These are phyloP conservation scores for Xyrauchen texanus DNA, from an alignment of 2,113 vertebrate genomes.

Conservation along the genomic window DNA sequence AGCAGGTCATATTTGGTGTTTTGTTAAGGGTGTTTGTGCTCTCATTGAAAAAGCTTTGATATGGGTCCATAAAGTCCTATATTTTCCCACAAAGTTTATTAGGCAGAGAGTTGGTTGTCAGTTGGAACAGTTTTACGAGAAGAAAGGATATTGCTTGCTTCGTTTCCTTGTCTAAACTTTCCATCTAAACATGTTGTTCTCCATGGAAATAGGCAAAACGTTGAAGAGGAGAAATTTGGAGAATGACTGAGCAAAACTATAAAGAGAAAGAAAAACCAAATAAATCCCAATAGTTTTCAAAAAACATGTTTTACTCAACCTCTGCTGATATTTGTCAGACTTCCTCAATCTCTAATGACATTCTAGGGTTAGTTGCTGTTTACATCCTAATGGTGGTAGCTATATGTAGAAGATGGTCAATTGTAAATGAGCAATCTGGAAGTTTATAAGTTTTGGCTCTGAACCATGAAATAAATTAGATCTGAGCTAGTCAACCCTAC, in stretches of 20 bases:
- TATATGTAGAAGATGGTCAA: too few species aligned
- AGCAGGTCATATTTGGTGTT: constrained; percentile 9
- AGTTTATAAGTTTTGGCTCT: neutral
- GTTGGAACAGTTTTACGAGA: constrained; percentile 15
- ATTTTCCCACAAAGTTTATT: constrained; percentile 31
- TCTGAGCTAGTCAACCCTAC: neutral
- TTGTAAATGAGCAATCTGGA: neutral
- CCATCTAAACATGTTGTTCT: neutral
- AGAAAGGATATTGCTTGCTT: constrained; percentile 17
- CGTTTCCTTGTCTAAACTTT: too few species aligned
- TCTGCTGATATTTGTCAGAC: neutral
- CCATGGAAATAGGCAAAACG: neutral
- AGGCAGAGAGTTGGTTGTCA: constrained; percentile 20
- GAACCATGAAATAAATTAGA: too few species aligned
- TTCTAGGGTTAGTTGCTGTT: neutral
- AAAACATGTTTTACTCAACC: neutral
- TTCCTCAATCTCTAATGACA: neutral
- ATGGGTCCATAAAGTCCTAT: neutral
- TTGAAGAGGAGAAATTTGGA: neutral
- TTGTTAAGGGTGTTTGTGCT: neutral
- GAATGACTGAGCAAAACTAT: neutral
- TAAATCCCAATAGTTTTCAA: neutral
- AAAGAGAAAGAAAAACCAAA: constrained; percentile 2
- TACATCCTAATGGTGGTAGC: neutral
- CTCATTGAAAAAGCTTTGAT: constrained; percentile 15